Base-by-base conservation (phyloP, 2,888 invertebrate species). In the Bombylius discolor region DNA sequence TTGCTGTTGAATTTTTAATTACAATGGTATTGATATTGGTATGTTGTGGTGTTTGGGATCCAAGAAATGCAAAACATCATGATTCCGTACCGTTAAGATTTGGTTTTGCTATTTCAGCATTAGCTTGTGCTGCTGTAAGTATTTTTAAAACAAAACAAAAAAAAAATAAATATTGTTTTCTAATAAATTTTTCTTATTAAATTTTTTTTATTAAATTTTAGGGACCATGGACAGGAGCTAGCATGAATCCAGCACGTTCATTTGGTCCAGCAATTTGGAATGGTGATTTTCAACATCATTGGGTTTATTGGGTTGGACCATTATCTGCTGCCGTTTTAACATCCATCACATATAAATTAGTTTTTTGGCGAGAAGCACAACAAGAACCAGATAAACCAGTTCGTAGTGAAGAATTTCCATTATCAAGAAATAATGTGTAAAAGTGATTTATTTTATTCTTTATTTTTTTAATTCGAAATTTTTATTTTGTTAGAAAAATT, bases 171-270 rank as follows among this genome's bases (percentile, higher is more conserved):
- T 36, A 9, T 3, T 8, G 23, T 23, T 23, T 23, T 56, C 34
- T n/a, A 31, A 8, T 34, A 7, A 31, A 36, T 23, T 47, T 47
- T 33, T 14, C 8, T 39, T 44, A 51, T 36, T 42, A 47, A 47
- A 51, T 13, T 45, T 3, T 39, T 50, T 14, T 32, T 1, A 53
- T 57, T 56, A 52, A 34, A 51, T 71, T 73, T 47, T 70, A 87
- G 87, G 85, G 82, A 5, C 82, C 83, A 3, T 78, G 81, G 61
- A 88, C 88, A 1, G 91, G 93, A 23, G 82, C 91, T 58, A 90
- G 92, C 72, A 92, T 94, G 93, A 94, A 94, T 76, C 92, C 94
- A 0, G 94, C 94, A 1, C 81, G 94, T 61, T 87, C 88, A 52
- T 85, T 94, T 68, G 94, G 94, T 32, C 89, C 91, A 1, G 87